A percentile compares a stretch with the other conserved stretches of the same genome.
Evolutionary conservation across 1,140 invertebrate species (phyloP).

Genomic region (Proales similis): DNA sequence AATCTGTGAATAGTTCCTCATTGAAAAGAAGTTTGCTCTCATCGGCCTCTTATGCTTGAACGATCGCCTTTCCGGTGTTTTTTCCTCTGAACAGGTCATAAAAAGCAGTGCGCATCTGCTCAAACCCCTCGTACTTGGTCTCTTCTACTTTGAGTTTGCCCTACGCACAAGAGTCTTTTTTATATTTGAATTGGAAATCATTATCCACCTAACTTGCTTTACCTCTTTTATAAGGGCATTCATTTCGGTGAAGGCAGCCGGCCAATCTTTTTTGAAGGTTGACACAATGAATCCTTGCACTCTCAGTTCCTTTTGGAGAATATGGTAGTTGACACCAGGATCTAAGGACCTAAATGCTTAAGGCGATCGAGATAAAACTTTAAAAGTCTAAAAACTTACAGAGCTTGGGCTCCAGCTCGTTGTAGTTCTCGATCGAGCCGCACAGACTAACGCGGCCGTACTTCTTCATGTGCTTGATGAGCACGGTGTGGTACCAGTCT

Average conservation of each 20-base stretch:
- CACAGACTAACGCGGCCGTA: conserved; percentile 39
- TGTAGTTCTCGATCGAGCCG: conserved; percentile 41
- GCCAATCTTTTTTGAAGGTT: conserved; percentile 47
- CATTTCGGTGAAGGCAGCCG: conserved; percentile 58
- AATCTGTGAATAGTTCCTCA: too few relatives aligned
- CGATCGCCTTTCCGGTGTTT: conserved; percentile 61
- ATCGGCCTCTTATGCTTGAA: conserved; percentile 53
- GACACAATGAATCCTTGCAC: conserved; percentile 38
- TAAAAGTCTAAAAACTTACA: not conserved
- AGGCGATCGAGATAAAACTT: not conserved
- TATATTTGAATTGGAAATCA: not conserved
- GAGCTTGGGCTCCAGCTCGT: conserved; percentile 18
- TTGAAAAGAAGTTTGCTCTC: too few relatives aligned
- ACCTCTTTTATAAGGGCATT: conserved; percentile 58
- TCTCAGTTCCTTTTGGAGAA: conserved; percentile 26
- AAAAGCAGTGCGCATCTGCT: conserved; percentile 60
- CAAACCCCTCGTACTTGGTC: conserved; percentile 59
- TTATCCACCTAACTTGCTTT: not conserved
- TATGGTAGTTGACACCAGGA: conserved; percentile 1
- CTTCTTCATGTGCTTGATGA: conserved; percentile 39
- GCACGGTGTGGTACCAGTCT: conserved; percentile 38
- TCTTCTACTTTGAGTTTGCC: conserved; percentile 60
- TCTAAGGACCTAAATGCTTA: conserved; percentile 7
- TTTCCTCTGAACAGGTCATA: conserved; percentile 58
- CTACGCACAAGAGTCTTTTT: conserved; percentile 39